phyloP scores from a whole-genome alignment of 2,797 vertebrate genomes.

The Aldrovandia affinis region DNA sequence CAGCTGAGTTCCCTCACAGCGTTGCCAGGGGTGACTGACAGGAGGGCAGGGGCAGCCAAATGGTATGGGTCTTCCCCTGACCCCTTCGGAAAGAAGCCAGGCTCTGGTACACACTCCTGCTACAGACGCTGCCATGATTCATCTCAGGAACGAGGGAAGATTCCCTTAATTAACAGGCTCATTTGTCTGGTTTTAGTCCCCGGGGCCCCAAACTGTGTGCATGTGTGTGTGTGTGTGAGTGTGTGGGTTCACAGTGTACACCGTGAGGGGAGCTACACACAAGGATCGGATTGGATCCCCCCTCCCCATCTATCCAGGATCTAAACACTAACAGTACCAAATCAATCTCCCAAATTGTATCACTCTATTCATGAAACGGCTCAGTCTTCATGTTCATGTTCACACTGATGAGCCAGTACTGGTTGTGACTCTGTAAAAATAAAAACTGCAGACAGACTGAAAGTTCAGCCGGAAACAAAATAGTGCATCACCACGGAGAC shows the following conservation, averaged over 20 bases:
- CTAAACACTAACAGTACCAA: background rate
- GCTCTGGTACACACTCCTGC: conserved; percentile 61
- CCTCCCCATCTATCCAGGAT: background rate
- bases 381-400: background rate
- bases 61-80: conserved; percentile 61
- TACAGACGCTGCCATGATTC: conserved; percentile 63
- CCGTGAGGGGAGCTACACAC: background rate
- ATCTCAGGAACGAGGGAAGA: conserved; percentile 50
- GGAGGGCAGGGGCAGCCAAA: conserved; percentile 45
- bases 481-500: background rate
- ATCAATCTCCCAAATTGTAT: background rate
- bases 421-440: background rate
- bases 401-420: background rate
- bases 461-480: background rate
- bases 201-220: background rate
- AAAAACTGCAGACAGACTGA: background rate
- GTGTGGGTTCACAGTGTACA: background rate
- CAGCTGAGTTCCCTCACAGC: conserved; percentile 63
- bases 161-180: conserved; percentile 51
- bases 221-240: background rate
- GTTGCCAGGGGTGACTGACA: conserved; percentile 65
- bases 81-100: conserved; percentile 41
- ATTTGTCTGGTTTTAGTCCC: conserved; percentile 1
- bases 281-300: background rate
- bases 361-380: background rate